Conservation (phyloP, 2,888 invertebrate genomes). For the Cryptus armator region DNA sequence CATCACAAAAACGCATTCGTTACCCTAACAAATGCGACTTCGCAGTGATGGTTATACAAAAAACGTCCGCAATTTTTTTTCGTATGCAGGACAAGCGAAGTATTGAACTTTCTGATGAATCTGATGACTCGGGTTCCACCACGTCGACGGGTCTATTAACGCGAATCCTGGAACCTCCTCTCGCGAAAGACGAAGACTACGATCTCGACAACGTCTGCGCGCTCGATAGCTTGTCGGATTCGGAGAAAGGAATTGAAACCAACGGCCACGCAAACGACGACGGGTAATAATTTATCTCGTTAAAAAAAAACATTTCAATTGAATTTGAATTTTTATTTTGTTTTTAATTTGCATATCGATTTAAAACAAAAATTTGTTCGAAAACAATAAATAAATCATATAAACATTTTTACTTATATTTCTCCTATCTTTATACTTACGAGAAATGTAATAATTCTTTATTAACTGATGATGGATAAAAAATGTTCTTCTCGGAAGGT, state of each 20-base stretch:
- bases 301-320: no score
- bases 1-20: no score
- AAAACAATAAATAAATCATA: neutral
- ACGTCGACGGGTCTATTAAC: slow-evolving; percentile 72
- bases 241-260: slow-evolving; percentile 64
- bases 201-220: slow-evolving; percentile 67
- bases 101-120: slow-evolving; percentile 77
- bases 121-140: slow-evolving; percentile 70
- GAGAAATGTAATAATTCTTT: no score
- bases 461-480: neutral
- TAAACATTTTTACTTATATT: neutral
- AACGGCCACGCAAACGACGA: slow-evolving; percentile 72
- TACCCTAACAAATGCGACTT: no score
- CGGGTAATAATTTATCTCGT: slow-evolving; percentile 67
- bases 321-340: no score
- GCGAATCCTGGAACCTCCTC: slow-evolving; percentile 74
- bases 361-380: neutral
- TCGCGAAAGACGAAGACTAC: slow-evolving; percentile 74
- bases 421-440: neutral
- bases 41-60: neutral
- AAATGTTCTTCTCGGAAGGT: neutral
- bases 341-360: neutral
- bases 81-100: slow-evolving; percentile 77
- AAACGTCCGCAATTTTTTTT: slow-evolving; percentile 13
- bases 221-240: slow-evolving; percentile 62